Evolutionary conservation across 2,113 vertebrate genomes (phyloP), one percentile per base, ranked within the genome.

Genomic region (Urocitellus parryii): DNA sequence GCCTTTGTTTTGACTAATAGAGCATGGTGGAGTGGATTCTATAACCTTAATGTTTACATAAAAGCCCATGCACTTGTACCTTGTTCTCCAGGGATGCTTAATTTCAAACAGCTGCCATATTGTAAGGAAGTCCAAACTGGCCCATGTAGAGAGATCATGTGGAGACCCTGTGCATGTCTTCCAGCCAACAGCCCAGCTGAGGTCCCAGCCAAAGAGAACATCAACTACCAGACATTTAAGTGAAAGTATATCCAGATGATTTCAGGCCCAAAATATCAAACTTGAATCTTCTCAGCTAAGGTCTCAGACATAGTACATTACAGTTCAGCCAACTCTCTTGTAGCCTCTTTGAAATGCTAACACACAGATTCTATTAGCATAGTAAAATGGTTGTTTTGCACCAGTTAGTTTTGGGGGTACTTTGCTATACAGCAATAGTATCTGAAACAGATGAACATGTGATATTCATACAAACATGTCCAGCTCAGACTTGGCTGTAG

Each of bases 391-490:
- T 14, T 32, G 13, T 81, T 88, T n/a, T 9, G 25, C 0, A 34
- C 22, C 0, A 4, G 6, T 32, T 16, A 20, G 4, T 18, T 88
- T 58, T 16, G 34, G 22, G 45, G 25, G 17, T 67, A 22, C 37
- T 56, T 70, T 58, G 17, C 2, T 76, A 63, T 1, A 0, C 0
- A 58, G n/a, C 4, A 37, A 16, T 0, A n/a, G 67, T 25, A 22
- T 6, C 11, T 8, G 24, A 16, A 76, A 79, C 10, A 34, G 27
- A 53, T 8, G 13, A 7, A 1, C 1, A 1, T 22, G 24, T 45
- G 65, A 25, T 3, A 18, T 9, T 45, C 32, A 42, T 1, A 7
- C 4, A 8, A 88, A 22, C 7, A 29, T 13, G 45, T n/a, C 4
- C 27, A 2, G 8, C 2, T n/a, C 4, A 16, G 29, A 39, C 7